phyloP scores from a whole-genome alignment of 2,888 invertebrate species.

The Coremacera marginata region DNA sequence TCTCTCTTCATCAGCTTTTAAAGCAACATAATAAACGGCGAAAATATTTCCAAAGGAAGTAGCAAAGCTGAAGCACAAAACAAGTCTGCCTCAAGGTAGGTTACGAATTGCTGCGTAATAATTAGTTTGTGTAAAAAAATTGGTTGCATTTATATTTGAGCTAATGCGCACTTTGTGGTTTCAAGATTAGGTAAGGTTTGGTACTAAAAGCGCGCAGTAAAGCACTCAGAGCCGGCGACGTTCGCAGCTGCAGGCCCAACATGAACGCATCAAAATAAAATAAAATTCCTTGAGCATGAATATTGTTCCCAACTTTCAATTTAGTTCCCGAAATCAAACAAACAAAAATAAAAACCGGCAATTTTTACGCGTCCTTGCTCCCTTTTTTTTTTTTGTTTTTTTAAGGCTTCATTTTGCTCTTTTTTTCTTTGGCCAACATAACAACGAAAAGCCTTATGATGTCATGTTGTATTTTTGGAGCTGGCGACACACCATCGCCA shows the following conservation, averaged over 20 bases:
- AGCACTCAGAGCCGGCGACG: too few relatives aligned
- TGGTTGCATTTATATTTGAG: neutral
- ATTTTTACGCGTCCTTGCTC: neutral
- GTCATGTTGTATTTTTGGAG: slow-evolving; percentile 45
- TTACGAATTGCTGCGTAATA: neutral
- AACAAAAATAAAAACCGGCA: too few relatives aligned
- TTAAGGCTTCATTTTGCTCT: neutral
- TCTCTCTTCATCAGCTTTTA: too few relatives aligned
- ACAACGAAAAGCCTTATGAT: slow-evolving; percentile 25
- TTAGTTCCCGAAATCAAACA: neutral
- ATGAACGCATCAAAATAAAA: neutral
- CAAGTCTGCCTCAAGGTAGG: neutral
- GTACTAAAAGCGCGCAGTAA: too few relatives aligned
- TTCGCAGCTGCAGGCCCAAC: neutral
- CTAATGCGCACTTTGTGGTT: neutral
- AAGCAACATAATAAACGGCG: too few relatives aligned
- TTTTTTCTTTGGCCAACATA: neutral
- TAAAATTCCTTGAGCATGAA: neutral
- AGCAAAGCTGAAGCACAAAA: too few relatives aligned
- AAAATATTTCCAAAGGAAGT: too few relatives aligned
- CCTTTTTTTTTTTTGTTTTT: neutral
- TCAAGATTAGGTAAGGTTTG: slow-evolving; percentile 2
- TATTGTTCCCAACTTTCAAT: neutral
- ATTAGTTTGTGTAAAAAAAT: neutral
- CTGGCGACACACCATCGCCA: slow-evolving; percentile 9